Evolutionary conservation across 1,140 invertebrate species (phyloP), one percentile per base, ranked within the genome.

Genomic region (Cherax quadricarinatus): DNA sequence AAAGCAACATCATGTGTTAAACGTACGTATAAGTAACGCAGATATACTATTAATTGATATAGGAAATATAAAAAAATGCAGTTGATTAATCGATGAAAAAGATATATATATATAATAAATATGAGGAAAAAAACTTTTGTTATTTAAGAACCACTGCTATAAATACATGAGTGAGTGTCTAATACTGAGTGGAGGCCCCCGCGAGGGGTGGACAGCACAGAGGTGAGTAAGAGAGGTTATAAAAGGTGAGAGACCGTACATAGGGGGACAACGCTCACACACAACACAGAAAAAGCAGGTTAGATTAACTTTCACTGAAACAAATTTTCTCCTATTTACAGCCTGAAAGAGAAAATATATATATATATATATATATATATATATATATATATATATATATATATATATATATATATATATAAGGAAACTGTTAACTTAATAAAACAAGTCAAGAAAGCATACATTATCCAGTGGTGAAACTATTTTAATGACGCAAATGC

Each of bases 1-100:
- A 83, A 83, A 48, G 30, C 51, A 83, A 60, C 81, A 83, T 60
- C 53, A 49, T 83, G 81, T 83, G 81, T 83, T 83, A 83, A 41
- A 83, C 48, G 51, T 14, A 60, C 81, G 81, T 10, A 60, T 60
- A 57, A 83, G n/a, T 41, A 83, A 78, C 73, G 86, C 49, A 57
- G 66, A 87, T 51, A 57, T 49, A 87, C 70, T 73, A 57, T 53
- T 78, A 53, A 75, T 87, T 75, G 70, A 87, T 53, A 51, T 49
- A 48, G 53, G 70, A 78, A 75, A 87, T 75, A 87, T 48, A 84
- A 84, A 41, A 84, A 57, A 57, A 70, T 53, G 51, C 78, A 62
- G 75, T 88, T 78, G 49, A 87, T 51, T 79, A 78, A 88, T 80
- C 49, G 57, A 79, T 80, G 60, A 80, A 30, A 88, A 80, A 86